Percentiles rank a stretch among this genome's conserved stretches.
phyloP scores from a whole-genome alignment of 2,113 vertebrate species.

The Ia io region DNA sequence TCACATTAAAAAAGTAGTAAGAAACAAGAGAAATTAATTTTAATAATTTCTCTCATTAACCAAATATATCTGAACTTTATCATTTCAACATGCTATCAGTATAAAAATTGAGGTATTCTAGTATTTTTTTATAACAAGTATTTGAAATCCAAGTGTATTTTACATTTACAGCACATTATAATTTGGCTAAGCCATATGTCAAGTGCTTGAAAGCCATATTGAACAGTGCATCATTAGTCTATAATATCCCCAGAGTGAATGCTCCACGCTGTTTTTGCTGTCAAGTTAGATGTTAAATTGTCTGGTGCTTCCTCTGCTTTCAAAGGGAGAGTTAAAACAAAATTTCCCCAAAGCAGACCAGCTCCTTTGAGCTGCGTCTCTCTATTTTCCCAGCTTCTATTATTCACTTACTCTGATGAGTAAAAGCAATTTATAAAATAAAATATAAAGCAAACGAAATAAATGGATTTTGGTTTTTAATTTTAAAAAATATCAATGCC shows the following conservation, averaged over 20 bases:
- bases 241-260: not conserved
- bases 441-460: not conserved
- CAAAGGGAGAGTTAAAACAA: not conserved
- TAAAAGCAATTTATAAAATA: not conserved
- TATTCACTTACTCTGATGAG: not conserved
- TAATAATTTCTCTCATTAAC: constrained; percentile 31
- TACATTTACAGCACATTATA: not conserved
- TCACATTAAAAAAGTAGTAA: constrained; percentile 3
- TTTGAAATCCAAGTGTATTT: not conserved
- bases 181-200: not conserved
- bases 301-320: not conserved
- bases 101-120: constrained; percentile 12
- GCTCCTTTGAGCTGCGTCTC: not conserved
- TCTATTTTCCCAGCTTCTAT: not conserved
- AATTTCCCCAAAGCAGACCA: not conserved
- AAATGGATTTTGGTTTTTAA: constrained; percentile 10
- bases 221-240: not conserved
- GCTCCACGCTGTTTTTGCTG: not conserved
- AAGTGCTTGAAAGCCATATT: not conserved
- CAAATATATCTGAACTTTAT: not conserved
- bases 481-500: not conserved
- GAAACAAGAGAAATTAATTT: constrained; percentile 15
- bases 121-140: not conserved
- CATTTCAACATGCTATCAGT: not conserved
- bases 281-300: not conserved